Conservation (phyloP, 2,888 invertebrate genomes). For the Callimorpha dominula region DNA sequence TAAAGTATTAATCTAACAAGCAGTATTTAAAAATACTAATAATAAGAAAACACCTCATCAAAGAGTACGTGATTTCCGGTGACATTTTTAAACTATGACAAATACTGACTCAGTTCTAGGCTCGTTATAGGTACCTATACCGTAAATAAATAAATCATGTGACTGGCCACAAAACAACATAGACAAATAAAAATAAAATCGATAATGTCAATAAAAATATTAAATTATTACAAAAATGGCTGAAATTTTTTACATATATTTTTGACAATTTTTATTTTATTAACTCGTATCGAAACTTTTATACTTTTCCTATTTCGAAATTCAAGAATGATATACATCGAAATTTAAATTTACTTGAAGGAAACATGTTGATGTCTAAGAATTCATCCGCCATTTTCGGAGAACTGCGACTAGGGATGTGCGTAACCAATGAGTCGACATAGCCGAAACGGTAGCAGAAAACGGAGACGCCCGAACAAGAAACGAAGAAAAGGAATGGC, state of each 20-base stretch:
- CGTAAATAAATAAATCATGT: conserved; percentile 14
- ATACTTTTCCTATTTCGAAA: not conserved
- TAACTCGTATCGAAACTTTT: not conserved
- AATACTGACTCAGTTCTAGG: conserved; percentile 26
- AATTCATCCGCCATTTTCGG: conserved; percentile 28
- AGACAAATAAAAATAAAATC: conserved; percentile 16
- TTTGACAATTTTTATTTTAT: conserved; percentile 17
- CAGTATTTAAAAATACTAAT: not conserved
- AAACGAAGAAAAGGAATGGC: conserved; percentile 56
- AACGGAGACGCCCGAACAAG: conserved; percentile 29
- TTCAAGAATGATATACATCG: not conserved
- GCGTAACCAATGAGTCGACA: conserved; percentile 50
- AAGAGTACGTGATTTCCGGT: conserved; percentile 19
- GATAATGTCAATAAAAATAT: conserved; percentile 26
- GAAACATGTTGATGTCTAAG: conserved; percentile 9
- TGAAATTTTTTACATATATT: conserved; percentile 23
- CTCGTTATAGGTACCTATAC: not conserved
- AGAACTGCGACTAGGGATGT: conserved; percentile 38
- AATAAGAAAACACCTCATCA: not conserved
- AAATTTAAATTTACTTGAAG: conserved; percentile 6
- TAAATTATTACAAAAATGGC: conserved; percentile 34
- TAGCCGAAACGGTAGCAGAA: conserved; percentile 32
- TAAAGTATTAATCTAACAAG: too few relatives aligned
- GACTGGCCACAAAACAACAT: conserved; percentile 28
- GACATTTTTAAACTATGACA: conserved; percentile 34